A percentile compares a stretch with the other conserved stretches of the same genome.
phyloP scores from a whole-genome alignment of 2,888 invertebrate genomes.

The Macaria liturata region DNA sequence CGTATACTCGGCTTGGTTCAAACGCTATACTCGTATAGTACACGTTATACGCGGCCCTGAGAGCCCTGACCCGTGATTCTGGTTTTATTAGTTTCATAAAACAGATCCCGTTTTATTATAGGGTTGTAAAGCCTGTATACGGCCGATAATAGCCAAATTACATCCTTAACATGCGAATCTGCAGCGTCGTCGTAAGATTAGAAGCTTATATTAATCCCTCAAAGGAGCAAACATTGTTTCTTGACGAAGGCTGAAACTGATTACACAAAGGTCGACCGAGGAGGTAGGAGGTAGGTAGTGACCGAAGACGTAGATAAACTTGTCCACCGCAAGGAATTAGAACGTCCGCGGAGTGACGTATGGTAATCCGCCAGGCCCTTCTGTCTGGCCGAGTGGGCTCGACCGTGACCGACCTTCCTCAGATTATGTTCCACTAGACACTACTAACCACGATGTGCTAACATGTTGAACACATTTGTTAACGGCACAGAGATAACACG shows the following conservation, averaged over 20 bases:
- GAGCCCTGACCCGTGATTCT: conserved; percentile 19
- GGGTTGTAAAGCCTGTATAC: conserved; percentile 9
- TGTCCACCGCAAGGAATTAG: conserved; percentile 34
- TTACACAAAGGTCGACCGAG: conserved; percentile 12
- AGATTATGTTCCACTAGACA: conserved; percentile 4
- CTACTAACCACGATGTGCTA: too few species aligned
- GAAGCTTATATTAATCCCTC: neutral
- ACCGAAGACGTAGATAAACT: conserved; percentile 24
- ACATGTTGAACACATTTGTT: neutral
- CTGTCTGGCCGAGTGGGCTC: conserved; percentile 17
- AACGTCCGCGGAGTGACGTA: conserved; percentile 40
- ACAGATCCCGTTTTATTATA: conserved; percentile 17
- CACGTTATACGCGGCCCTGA: conserved; percentile 13
- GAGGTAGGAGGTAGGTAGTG: too few species aligned
- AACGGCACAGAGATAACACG: too few species aligned
- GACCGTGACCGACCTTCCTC: conserved; percentile 22
- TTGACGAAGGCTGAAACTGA: conserved; percentile 10
- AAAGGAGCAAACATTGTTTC: conserved; percentile 2
- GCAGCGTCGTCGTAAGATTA: neutral
- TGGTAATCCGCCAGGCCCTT: conserved; percentile 35
- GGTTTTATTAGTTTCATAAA: conserved; percentile 22
- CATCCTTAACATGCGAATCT: conserved; percentile 9
- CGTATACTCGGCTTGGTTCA: conserved; percentile 6
- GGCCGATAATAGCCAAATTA: conserved; percentile 13
- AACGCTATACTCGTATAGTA: conserved; percentile 11